These are phyloP conservation scores for Lathronympha strigana DNA, from an alignment of 2,888 invertebrate genomes.

Conservation along the genomic window DNA sequence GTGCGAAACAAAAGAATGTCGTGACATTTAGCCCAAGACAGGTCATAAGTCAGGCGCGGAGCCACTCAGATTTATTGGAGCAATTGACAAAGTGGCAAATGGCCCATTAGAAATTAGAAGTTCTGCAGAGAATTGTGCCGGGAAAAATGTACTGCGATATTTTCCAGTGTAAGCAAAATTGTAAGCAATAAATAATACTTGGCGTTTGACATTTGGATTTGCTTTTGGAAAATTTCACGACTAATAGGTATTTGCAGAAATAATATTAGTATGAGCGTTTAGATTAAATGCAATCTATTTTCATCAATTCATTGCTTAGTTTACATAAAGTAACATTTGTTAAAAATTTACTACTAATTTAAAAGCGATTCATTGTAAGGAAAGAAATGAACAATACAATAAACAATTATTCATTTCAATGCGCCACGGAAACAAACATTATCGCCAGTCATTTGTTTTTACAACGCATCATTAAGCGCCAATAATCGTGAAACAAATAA, in stretches of 20 bases:
- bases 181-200: constrained; percentile 77
- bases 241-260: not conserved
- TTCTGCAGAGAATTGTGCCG: constrained; percentile 62
- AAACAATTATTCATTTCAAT: constrained; percentile 9
- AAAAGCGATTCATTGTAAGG: not conserved
- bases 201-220: constrained; percentile 38
- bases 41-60: constrained; percentile 72
- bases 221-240: not conserved
- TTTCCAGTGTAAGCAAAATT: constrained; percentile 78
- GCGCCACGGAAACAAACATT: constrained; percentile 21
- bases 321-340: not conserved
- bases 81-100: constrained; percentile 85
- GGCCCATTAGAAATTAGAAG: constrained; percentile 84
- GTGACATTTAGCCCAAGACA: constrained; percentile 72
- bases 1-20: constrained; percentile 75
- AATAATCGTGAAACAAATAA: constrained; percentile 60
- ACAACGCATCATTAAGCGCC: constrained; percentile 51
- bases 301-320: not conserved
- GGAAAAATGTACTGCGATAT: constrained; percentile 80
- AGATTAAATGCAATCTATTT: not conserved
- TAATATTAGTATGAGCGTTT: not conserved
- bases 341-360: not conserved
- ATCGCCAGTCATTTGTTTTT: constrained; percentile 35
- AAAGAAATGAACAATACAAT: not conserved
- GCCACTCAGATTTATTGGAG: constrained; percentile 78